A percentile compares a stretch with the other conserved stretches of the same genome.
Evolutionary conservation across 2,113 vertebrate species (phyloP).

Genomic region (Panurus biarmicus): DNA sequence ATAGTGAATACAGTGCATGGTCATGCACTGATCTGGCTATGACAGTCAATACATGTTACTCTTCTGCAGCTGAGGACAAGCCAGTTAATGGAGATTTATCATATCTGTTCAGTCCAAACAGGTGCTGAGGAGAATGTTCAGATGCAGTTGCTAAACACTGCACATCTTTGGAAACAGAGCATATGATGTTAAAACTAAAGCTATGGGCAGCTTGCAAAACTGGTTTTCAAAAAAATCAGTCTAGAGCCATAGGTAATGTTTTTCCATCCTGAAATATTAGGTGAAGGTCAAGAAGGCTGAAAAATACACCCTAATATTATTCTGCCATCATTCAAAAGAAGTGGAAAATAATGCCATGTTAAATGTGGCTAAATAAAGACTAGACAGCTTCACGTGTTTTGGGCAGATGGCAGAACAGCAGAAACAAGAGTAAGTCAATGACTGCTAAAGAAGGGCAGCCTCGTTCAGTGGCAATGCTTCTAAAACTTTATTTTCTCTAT

Average conservation of each 20-base stretch:
- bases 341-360: not conserved
- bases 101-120: not conserved
- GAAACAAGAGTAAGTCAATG: not conserved
- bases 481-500: not conserved
- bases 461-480: not conserved
- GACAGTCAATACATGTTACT: not conserved
- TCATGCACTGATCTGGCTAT: not conserved
- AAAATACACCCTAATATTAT: not conserved
- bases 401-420: not conserved
- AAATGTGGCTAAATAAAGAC: not conserved
- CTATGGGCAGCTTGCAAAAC: not conserved
- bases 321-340: not conserved
- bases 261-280: not conserved
- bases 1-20: rapidly evolving
- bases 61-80: not conserved
- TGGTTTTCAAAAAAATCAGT: not conserved
- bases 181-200: not conserved
- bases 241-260: not conserved
- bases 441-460: not conserved
- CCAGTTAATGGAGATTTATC: not conserved
- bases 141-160: not conserved
- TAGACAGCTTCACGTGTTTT: not conserved
- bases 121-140: not conserved
- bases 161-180: not conserved
- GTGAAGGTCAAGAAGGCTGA: not conserved